Conservation (phyloP, 2,113 vertebrate species). For the Prionailurus viverrinus region DNA sequence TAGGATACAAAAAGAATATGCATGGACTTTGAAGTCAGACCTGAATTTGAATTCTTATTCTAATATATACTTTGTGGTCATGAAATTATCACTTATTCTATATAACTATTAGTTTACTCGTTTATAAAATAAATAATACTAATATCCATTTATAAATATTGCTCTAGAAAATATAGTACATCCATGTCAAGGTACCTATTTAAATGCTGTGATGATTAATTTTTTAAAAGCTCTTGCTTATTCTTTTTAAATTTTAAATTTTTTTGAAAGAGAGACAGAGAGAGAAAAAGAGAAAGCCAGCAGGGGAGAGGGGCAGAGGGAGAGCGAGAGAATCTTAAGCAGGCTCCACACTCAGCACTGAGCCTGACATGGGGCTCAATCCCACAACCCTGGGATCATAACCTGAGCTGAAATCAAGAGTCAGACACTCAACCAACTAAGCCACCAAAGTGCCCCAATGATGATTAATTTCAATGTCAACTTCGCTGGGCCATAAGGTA, state of each 20-base stretch:
- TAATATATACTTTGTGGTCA: neutral
- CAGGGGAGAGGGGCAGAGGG: too few species aligned
- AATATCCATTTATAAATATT: neutral
- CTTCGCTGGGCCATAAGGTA: neutral
- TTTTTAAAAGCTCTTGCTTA: neutral
- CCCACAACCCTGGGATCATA: too few species aligned
- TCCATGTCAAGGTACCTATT: neutral
- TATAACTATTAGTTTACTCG: neutral
- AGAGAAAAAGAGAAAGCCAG: too few species aligned
- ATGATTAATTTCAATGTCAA: neutral
- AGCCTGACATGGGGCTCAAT: too few species aligned
- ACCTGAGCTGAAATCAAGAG: too few species aligned
- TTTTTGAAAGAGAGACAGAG: too few species aligned
- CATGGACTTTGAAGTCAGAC: neutral
- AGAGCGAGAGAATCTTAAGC: too few species aligned
- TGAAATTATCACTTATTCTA: neutral
- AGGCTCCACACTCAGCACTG: too few species aligned
- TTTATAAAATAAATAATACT: neutral
- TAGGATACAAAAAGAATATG: neutral
- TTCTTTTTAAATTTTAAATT: too few species aligned
- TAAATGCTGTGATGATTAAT: neutral
- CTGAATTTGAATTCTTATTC: neutral
- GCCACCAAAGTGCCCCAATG: neutral
- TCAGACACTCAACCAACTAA: too few species aligned
- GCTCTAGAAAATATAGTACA: neutral